Base-by-base conservation (phyloP, 2,113 vertebrate species). In the Cricetomys ansorgei region DNA sequence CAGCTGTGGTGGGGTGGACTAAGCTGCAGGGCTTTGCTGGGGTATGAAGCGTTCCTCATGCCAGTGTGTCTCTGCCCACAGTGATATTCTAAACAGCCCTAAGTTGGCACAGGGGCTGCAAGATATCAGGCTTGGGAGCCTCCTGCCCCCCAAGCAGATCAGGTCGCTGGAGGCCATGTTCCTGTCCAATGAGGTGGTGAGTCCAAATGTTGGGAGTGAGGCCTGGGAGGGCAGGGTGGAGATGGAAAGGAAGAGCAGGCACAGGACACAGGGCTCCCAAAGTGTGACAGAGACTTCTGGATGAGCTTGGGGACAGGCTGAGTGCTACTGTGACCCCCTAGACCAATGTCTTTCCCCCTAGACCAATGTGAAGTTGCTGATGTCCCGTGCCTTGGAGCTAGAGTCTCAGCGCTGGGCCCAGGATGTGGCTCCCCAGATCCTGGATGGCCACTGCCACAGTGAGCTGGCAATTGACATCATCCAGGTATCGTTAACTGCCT, bases 391-490 rank as follows among this genome's bases (percentile, higher is more conserved):
- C 59, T 98, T 99, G 95, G 97, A 98, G 43, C 98, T 99, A 53
- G 99, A 99, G 97, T 98, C 98, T 2, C 94, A 98, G 53, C 97
- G 34, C 43, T 99, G 99, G 99, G 95, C 92, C 96, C 96, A 96
- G 57, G 98, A 98, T 21, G 70, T 48, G 21, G 97, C 97, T n/a
- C 99, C 99, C 0, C 98, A 99, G 79, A 97, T 97, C 89, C 80
- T 99, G 5, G 98, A 99, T 12, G 96, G 97, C 0, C 98, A 95
- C 97, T 99, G 98, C 96, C 99, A 99, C 98, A 99, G 99, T 15
- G 98, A 99, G 17, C 98, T 99, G 76, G 98, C 99, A n/a, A 97
- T 99, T 6, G 98, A 99, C 79, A 96, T 99, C 96, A 98, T 99
- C 67, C 99, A 99, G 99, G 99, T 99, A 98, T 92, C 65, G 12